Conservation (phyloP, 2,113 vertebrate genomes). For the Tringa solitaria region DNA sequence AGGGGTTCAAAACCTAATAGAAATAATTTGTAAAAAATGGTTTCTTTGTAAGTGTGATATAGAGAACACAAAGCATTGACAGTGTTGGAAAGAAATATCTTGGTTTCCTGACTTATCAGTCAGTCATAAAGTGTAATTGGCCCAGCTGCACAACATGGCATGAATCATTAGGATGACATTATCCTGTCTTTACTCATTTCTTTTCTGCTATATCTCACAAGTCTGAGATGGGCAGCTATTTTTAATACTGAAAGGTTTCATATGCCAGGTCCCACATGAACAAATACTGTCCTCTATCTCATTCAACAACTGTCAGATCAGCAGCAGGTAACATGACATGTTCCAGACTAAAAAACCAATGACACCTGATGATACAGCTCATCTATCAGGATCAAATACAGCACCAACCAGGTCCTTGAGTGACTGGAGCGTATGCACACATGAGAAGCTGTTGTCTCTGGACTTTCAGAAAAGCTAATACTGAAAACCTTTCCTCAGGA, state of each 20-base stretch:
- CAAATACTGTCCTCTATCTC: background rate
- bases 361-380: background rate
- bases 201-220: background rate
- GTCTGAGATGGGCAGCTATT: background rate
- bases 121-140: background rate
- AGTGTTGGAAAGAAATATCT: background rate
- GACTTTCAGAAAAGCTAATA: background rate
- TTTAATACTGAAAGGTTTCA: conserved; percentile 27
- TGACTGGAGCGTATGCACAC: background rate
- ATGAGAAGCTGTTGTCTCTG: background rate
- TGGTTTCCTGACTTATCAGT: background rate
- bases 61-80: background rate
- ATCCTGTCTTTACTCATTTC: conserved; percentile 3
- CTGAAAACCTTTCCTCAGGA: background rate
- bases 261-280: background rate
- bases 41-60: background rate
- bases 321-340: background rate
- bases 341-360: background rate
- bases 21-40: background rate
- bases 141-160: background rate
- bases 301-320: conserved; percentile 17
- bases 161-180: conserved; percentile 14
- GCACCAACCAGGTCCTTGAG: background rate
- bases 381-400: background rate
- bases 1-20: background rate